Evolutionary conservation across 2,888 invertebrate species (phyloP), one percentile per base, ranked within the genome.

Genomic region (Operophtera brumata): DNA sequence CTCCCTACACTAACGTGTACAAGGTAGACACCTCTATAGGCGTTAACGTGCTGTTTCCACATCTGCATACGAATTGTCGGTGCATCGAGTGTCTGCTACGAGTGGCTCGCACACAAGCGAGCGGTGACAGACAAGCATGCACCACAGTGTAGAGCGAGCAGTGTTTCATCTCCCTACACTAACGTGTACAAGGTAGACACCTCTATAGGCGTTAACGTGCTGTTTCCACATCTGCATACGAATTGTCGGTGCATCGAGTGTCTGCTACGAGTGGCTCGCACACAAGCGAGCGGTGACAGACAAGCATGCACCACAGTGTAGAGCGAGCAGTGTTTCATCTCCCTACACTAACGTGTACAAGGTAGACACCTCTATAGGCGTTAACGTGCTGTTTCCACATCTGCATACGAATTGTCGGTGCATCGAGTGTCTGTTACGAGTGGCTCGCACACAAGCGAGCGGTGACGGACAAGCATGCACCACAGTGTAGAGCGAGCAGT

Each of bases 31-130:
- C n/a, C n/a, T n/a, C n/a, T n/a, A n/a, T n/a, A n/a, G 51, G 59
- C 56, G 65, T 63, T 77, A 61, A 76, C 72, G 71, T 69, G 70
- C 70, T 68, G 68, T 67, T 70, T n/a, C n/a, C 67, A 71, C 71
- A 82, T 84, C 79, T 79, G 80, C 84, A 84, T 84, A 82, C 73
- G 72, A 82, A 84, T 80, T 70, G 75, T 64, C 50, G 54, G 62
- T 60, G 66, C 64, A 60, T 60, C 55, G 62, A 61, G 65, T 66
- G 59, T 65, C 69, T 66, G 58, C 72, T 76, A 80, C 66, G 74
- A 71, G 46, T 47, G 62, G 57, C 54, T 63, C 57, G 71, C 71
- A 61, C 45, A 61, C 56, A 50, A 57, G 28, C 48, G 14, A 12
- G 30, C 36, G 32, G 25, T 57, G 61, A 64, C 59, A 51, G 47